Evolutionary conservation across 1,140 invertebrate genomes (phyloP).

Genomic region (Lysiphlebus fabarum): DNA sequence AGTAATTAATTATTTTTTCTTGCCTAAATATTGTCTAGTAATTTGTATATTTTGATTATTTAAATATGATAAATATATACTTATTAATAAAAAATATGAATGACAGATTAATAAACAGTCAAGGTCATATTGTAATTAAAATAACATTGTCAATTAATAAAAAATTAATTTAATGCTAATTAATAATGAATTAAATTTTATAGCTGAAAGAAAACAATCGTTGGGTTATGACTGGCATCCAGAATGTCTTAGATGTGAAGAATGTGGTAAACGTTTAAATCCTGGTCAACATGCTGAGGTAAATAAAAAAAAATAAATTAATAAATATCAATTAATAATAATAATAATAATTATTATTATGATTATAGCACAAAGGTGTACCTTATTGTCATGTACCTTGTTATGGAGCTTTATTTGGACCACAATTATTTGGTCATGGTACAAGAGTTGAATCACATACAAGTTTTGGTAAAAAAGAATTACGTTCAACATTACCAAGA

Average conservation of each 20-base stretch:
- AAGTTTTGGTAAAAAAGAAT: slow-evolving; percentile 73
- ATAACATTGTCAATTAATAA: slow-evolving; percentile 1
- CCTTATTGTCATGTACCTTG: slow-evolving; percentile 90
- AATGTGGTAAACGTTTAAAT: slow-evolving; percentile 86
- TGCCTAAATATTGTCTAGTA: neutral
- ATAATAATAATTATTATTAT: slow-evolving; percentile 2
- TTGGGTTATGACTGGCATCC: slow-evolving; percentile 92
- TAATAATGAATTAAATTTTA: slow-evolving; percentile 34
- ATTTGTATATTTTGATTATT: neutral
- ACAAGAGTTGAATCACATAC: slow-evolving; percentile 83
- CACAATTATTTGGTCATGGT: slow-evolving; percentile 81
- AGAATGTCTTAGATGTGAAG: slow-evolving; percentile 83
- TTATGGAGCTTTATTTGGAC: slow-evolving; percentile 84
- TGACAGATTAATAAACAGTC: slow-evolving; percentile 27
- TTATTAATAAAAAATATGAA: neutral
- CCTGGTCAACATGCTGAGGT: slow-evolving; percentile 87
- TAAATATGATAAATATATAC: neutral
- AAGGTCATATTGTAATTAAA: slow-evolving; percentile 23
- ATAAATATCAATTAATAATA: neutral
- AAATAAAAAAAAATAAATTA: slow-evolving; percentile 16
- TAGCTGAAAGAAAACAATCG: slow-evolving; percentile 88
- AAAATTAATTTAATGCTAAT: slow-evolving; percentile 3
- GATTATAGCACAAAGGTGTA: slow-evolving; percentile 78
- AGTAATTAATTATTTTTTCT: neutral
- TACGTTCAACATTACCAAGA: slow-evolving; percentile 54